A percentile compares a stretch with the other conserved stretches of the same genome.
These are phyloP conservation scores for Ceryle rudis DNA, from an alignment of 2,797 vertebrate genomes.

Conservation along the genomic window DNA sequence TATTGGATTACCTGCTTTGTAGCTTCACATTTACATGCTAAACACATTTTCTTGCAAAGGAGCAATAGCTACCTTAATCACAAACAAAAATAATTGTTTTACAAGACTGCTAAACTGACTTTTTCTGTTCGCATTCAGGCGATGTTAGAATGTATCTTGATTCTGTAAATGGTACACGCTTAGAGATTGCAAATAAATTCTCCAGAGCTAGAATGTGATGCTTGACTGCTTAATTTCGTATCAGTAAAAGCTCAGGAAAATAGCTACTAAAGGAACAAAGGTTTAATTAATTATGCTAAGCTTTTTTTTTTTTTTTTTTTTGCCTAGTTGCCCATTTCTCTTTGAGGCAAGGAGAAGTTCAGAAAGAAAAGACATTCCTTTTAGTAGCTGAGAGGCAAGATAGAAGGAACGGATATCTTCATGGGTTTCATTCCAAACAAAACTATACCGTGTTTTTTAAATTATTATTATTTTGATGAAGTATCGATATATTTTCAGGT, in stretches of 20 bases:
- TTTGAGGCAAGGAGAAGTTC: background rate
- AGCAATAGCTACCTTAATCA: background rate
- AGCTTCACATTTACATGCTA: background rate
- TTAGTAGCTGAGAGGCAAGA: background rate
- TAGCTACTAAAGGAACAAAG: background rate
- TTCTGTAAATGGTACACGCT: background rate
- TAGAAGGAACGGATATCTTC: fast-evolving
- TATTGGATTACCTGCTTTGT: background rate
- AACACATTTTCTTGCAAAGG: background rate
- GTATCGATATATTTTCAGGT: background rate
- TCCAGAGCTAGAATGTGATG: background rate
- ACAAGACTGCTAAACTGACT: background rate
- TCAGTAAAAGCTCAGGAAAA: background rate
- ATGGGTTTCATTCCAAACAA: background rate
- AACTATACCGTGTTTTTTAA: fast-evolving
- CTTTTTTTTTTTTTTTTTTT: background rate
- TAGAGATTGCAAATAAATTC: background rate
- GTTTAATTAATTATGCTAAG: background rate
- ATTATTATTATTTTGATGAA: background rate
- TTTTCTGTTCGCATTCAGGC: background rate
- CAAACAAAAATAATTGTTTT: background rate
- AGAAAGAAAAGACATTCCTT: background rate
- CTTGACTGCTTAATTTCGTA: background rate
- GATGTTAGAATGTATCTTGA: fast-evolving
- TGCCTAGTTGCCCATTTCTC: background rate